These are phyloP conservation scores for Heliconius melpomene DNA, from an alignment of 1,140 invertebrate genomes.

Conservation along the genomic window DNA sequence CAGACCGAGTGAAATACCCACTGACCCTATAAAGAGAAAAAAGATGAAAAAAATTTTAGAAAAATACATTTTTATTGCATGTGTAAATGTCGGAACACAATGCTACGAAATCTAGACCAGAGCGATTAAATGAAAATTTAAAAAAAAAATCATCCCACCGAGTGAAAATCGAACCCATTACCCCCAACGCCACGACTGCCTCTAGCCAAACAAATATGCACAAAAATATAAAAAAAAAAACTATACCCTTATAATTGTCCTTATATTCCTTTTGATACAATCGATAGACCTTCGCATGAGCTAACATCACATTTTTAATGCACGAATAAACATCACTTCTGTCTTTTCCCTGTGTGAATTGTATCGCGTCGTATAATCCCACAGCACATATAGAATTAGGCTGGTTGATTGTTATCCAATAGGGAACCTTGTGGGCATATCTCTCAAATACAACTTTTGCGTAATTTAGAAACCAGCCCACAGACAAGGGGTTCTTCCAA, in stretches of 20 bases:
- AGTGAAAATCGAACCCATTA: too few species aligned
- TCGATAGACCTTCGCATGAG: slow-evolving; percentile 81
- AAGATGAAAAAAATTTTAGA: neutral
- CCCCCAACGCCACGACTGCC: neutral
- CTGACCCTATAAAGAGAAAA: slow-evolving; percentile 21
- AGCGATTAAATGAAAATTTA: too few species aligned
- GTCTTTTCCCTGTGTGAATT: slow-evolving; percentile 64
- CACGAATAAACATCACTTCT: slow-evolving; percentile 75
- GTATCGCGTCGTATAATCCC: slow-evolving; percentile 55
- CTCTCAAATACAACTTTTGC: slow-evolving; percentile 70
- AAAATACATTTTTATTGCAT: neutral
- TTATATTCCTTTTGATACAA: slow-evolving; percentile 62
- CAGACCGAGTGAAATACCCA: slow-evolving; percentile 26
- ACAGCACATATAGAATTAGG: slow-evolving; percentile 61
- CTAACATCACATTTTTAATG: slow-evolving; percentile 77
- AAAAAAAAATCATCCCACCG: too few species aligned
- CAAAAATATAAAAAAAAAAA: neutral
- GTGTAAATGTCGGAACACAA: too few species aligned
- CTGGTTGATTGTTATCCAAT: slow-evolving; percentile 78
- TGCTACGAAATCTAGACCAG: too few species aligned
- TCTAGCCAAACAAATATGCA: neutral
- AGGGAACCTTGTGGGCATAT: slow-evolving; percentile 73
- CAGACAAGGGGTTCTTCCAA: slow-evolving; percentile 52
- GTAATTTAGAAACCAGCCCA: slow-evolving; percentile 75
- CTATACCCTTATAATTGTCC: slow-evolving; percentile 29